Evolutionary conservation across 2,888 invertebrate species (phyloP), one percentile per base, ranked within the genome.

Genomic region (Polydrusus pterygomalis): DNA sequence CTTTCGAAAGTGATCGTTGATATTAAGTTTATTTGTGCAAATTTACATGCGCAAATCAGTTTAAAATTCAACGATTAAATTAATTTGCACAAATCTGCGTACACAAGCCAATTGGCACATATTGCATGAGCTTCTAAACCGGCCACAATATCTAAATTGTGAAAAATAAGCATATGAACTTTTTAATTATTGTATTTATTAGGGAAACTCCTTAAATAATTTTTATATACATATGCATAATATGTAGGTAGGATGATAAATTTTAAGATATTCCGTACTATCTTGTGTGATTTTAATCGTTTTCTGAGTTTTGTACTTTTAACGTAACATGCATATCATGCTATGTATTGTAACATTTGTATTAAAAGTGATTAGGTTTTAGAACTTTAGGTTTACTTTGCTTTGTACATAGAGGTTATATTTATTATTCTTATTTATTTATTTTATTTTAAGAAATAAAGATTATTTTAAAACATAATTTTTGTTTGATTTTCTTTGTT

Each of bases 401-500:
- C 64, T 64, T 67, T 75, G 75, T 75, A 75, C 40, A 75, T 75
- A 75, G 51, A 69, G 34, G 69, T 75, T 70, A 43, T 75, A 75
- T 75, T 75, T 71, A 71, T 74, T 74, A 75, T 74, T 69, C 30
- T 67, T 18, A 34, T 70, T 25, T 70, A 70, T 75, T 75, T 75
- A 75, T 75, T 75, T 75, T 58, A 60, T 70, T 64, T 70, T 75
- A 67, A 45, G 43, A 17, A 67, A 58, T 67, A 74, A 47, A 75
- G 49, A 54, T 34, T 58, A 30, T 73, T 73, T 38, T 20, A 43
- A 68, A 34, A 20, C 6, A n/a, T n/a, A 9, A 20, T 30, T 34
- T 17, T 58, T 10, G 58, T 38, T 58, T 60, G 8, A n/a, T 13
- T 51, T 51, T 5, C 8, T 20, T 51, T 51, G n/a, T 54, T 10